Base-by-base conservation (phyloP, 2,797 vertebrate species). In the Nyctibius grandis region DNA sequence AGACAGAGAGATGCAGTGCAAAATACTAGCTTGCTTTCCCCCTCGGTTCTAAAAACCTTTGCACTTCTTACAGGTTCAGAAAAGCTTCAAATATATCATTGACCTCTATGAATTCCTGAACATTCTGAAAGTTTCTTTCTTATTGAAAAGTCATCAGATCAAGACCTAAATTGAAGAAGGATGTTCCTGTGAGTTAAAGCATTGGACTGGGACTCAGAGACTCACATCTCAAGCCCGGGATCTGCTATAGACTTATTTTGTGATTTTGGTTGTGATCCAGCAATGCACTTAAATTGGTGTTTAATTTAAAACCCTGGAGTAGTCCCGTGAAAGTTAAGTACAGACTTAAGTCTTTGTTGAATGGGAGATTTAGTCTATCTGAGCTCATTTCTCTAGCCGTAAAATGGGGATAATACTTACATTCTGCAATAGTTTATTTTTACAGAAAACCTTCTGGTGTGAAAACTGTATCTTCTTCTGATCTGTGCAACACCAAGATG, bases 231-330 rank as follows among this genome's bases (percentile, higher is more conserved):
- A 88, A 91, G 38, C n/a, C 25, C 21, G 91, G 77, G 47, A 86
- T 86, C 65, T 65, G 45, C 53, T 81, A 8, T 26, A 81, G 69
- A 78, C 69, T 84, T 84, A 78, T 38, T 94, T 89, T 86, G 72
- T 90, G 73, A 94, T 91, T 93, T 88, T 96, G 73, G 73, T 95
- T 91, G 56, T 45, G 65, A 86, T 88, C 84, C 89, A 96, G 78
- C 72, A 85, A 91, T 68, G 72, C 89, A 91, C 91, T 91, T 95
- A 95, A 74, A 87, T 36, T 2, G 9, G 60, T 87, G 56, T 84
- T 95, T 95, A 93, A 95, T 94, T 95, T 91, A 91, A 96, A 94
- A 89, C 59, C 34, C 64, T 79, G 63, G 51, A 95, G 63, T 47
- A 45, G 84, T 89, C 78, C 64, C 48, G 54, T 72, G 73, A 75